Percentiles rank a stretch among this genome's conserved stretches.
Evolutionary conservation across 2,797 vertebrate species (phyloP).

Genomic region (Pipistrellus pygmaeus): DNA sequence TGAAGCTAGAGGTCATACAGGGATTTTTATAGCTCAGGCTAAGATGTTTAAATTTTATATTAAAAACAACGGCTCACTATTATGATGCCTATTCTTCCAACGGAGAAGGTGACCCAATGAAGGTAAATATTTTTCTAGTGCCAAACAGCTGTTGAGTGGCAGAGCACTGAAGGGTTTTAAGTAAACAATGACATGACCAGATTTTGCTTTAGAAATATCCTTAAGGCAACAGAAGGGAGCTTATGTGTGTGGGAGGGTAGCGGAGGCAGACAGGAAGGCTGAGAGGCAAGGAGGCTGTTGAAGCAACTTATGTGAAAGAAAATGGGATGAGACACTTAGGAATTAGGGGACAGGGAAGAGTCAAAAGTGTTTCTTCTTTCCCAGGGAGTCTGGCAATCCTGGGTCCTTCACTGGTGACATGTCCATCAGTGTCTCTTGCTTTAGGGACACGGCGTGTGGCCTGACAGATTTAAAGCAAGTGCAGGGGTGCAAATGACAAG

Average conservation of each 20-base stretch:
- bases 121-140: slow-evolving; percentile 19
- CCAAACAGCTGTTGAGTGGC: not conserved
- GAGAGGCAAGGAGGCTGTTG: not conserved
- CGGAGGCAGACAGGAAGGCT: too few species aligned
- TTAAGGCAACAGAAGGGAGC: not conserved
- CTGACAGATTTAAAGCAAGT: not conserved
- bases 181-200: not conserved
- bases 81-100: not conserved
- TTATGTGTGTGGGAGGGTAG: not conserved
- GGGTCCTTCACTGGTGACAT: not conserved
- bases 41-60: not conserved
- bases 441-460: not conserved
- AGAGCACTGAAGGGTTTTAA: not conserved
- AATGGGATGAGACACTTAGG: not conserved
- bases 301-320: not conserved
- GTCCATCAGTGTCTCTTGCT: not conserved
- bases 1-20: not conserved
- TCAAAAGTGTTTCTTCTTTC: not conserved
- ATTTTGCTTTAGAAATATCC: not conserved
- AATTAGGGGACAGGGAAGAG: not conserved
- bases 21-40: not conserved
- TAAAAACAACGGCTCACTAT: not conserved
- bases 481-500: not conserved
- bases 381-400: not conserved
- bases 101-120: not conserved